Base-by-base conservation (phyloP, 2,113 vertebrate species). In the Malurus cyaneus region DNA sequence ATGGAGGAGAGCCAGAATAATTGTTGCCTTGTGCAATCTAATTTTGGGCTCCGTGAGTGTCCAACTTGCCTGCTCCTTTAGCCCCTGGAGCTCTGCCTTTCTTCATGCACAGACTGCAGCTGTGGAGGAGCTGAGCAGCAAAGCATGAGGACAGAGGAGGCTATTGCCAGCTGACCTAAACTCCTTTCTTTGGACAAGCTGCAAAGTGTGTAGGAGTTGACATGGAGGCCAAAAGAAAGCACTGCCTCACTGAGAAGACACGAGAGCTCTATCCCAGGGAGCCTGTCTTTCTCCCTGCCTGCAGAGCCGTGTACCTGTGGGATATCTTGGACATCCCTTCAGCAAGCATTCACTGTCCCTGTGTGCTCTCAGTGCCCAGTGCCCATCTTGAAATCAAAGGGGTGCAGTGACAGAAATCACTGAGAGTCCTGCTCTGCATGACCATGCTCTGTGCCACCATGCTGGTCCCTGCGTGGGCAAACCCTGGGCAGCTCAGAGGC, bases 241-340 rank as follows among this genome's bases (percentile, higher is more conserved):
- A 8, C 8, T 18, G 3, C 28, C 80, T 84, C 17, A 14, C 11
- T 34, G 25, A 53, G 11, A 76, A 86, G 66, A 64, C 44, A 31
- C 14, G 5, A 2, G 11, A 67, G 13, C 18, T 50, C 49, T 49
- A n/a, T 31, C 34, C 18, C 53, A 61, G 52, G 52, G 12, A 41
- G 3, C 23, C 83, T 80, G 61, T 23, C 44, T 76, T 54, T 36
- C 29, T 62, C 34, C 61, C n/a, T 71, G 56, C 56, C 21, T 78
- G 26, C 0, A 0, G n/a, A n/a, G 64, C 25, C 0, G 0, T 2
- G 25, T 41, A 12, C 41, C 66, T 64, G 41, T 18, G 34, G 18
- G 18, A 17, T 80, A 32, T 21, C 24, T 14, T 0, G 6, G 54
- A 34, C 32, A 31, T 12, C 54, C 12, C 39, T 56, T 71, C 44